Base-by-base conservation (phyloP, 2,888 invertebrate species). In the Lydus trimaculatus region DNA sequence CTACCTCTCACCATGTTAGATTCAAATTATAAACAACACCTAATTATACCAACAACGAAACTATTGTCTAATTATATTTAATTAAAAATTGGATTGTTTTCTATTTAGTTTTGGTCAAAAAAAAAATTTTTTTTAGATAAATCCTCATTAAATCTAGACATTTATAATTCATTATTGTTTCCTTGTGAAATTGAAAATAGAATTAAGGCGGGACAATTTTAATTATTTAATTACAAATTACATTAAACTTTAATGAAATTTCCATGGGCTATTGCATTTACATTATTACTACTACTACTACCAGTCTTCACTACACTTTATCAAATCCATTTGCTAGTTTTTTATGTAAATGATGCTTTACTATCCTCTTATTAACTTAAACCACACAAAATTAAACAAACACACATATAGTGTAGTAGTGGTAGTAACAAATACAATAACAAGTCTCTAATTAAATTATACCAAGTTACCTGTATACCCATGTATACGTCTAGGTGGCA, bases 391-490 rank as follows among this genome's bases (percentile, higher is more conserved):
- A 70, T 70, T 67, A 67, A 70, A 66, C 69, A 39, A 25, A 65
- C 60, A 69, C 63, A 69, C 70, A 65, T 67, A 64, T 62, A 48
- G 31, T 31, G 39, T 33, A 13, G 13, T 39, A 15, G 13, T 15
- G 5, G 13, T 3, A 39, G 13, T 39, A 58, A 58, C 56, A 36
- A 33, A 31, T 33, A 33, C 63, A 48, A 63, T 28, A 39, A 59
- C 59, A 31, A 15, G 15, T 17, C 59, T 60, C 67, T 70, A 70
- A 70, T 70, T 70, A 70, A 70, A 70, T 70, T 70, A 70, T 73
- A 72, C 76, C 78, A 73, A 48, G 76, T 72, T 77, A 36, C 78
- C 78, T 79, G 78, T 79, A 79, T 78, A 76, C 13, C 3, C 13
- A n/a, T 20, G 20, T 20, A 20, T 20, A 1, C 3, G 48, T 48